Base-by-base conservation (phyloP, 2,888 invertebrate species). In the Elegia similella region DNA sequence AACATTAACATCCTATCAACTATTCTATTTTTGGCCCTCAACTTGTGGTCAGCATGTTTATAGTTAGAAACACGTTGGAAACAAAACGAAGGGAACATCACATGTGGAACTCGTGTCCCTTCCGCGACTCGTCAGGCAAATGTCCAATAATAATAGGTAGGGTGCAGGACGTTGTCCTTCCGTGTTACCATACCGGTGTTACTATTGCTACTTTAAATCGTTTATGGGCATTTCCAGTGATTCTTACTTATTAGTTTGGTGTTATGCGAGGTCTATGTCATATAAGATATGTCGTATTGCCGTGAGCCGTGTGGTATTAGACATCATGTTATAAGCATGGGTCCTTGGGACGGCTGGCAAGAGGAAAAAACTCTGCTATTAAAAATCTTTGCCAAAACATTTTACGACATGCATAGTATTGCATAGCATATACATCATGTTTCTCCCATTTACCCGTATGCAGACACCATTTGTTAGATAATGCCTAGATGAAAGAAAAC, bases 91-190 rank as follows among this genome's bases (percentile, higher is more conserved):
- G 65, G 67, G 68, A 72, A 67, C 75, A 78, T 75, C 72, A 72
- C 66, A 62, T 63, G 69, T 66, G 63, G 65, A 65, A 38, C 38
- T 72, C 38, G n/a, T 73, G 80, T 78, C 82, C 79, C 77, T 81
- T 76, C 76, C 78, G 78, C 63, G 64, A 67, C 75, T 70, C 69
- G 71, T 72, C 66, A 69, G 67, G 67, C 68, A 72, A 73, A 61
- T 70, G 68, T 67, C 70, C 65, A 70, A 75, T 76, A 76, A 73
- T 76, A 73, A 80, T 75, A 76, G 71, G 66, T 74, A 73, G 87
- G 87, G 83, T 72, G 78, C 65, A 76, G 83, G 82, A 77, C 84
- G 69, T 84, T 84, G 85, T 80, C 85, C 88, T 82, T 80, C 78
- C 81, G 76, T 71, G 68, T 68, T n/a, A 58, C 58, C 63, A 59